Conservation (phyloP, 2,888 invertebrate genomes). For the Drosophila paucipuncta region DNA sequence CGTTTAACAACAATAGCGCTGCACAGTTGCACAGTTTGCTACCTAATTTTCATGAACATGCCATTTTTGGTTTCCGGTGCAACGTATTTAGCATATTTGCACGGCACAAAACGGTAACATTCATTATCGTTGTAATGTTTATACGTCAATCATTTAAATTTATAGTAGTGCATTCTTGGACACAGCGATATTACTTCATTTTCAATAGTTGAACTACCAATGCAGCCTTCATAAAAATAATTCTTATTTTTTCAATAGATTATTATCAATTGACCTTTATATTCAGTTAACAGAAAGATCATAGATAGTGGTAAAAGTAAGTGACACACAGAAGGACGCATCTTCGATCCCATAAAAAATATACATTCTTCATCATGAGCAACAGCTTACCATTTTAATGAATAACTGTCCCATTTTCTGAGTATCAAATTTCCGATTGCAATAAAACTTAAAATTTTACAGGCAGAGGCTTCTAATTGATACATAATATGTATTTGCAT, state of each 20-base stretch:
- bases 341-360: neutral
- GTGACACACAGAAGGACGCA: neutral
- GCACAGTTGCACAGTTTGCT: constrained; percentile 40
- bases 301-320: neutral
- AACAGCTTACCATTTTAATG: neutral
- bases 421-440: neutral
- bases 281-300: neutral
- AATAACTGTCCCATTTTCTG: neutral
- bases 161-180: neutral
- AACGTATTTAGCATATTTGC: constrained; percentile 68
- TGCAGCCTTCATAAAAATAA: neutral
- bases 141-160: constrained; percentile 53
- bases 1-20: constrained; percentile 41
- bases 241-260: constrained; percentile 5
- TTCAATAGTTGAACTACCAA: neutral
- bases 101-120: constrained; percentile 67
- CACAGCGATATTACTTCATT: neutral
- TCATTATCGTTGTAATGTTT: constrained; percentile 68
- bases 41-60: constrained; percentile 67
- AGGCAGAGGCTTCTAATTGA: neutral
- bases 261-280: neutral
- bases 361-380: neutral
- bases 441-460: neutral
- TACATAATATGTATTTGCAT: neutral
- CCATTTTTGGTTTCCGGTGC: constrained; percentile 63